Percentiles rank a stretch among this genome's conserved stretches.
Conservation (phyloP, 2,888 invertebrate genomes). For the Cerastis leucographa region DNA sequence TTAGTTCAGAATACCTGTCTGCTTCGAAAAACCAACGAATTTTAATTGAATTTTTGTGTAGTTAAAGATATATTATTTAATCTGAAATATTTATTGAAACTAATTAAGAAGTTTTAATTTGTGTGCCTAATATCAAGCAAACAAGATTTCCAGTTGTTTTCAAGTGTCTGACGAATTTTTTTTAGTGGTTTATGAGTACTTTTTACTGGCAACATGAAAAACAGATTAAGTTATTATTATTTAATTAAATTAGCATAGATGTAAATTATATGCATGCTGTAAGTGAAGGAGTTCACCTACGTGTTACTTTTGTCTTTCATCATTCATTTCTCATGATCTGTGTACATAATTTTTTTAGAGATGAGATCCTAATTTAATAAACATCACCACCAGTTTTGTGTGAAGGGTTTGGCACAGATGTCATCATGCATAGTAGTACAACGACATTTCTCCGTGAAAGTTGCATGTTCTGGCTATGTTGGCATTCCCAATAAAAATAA, state of each 20-base stretch:
- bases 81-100: background rate
- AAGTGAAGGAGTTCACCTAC: too few species aligned
- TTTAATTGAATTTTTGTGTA: conserved; percentile 25
- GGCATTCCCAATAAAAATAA: conserved; percentile 1
- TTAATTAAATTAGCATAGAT: too few species aligned
- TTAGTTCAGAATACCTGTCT: background rate
- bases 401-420: background rate
- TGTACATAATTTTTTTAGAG: too few species aligned
- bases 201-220: background rate
- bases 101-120: background rate
- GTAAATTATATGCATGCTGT: too few species aligned
- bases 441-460: background rate
- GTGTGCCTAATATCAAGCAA: too few species aligned
- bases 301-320: too few species aligned
- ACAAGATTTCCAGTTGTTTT: background rate
- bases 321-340: too few species aligned
- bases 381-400: too few species aligned
- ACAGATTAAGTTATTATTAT: too few species aligned
- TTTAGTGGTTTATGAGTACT: background rate
- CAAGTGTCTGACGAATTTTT: background rate
- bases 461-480: background rate
- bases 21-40: background rate
- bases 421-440: background rate
- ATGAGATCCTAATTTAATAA: too few species aligned
- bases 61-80: background rate